These are phyloP conservation scores for Vanessa atalanta DNA, from an alignment of 1,140 invertebrate species.

Conservation along the genomic window DNA sequence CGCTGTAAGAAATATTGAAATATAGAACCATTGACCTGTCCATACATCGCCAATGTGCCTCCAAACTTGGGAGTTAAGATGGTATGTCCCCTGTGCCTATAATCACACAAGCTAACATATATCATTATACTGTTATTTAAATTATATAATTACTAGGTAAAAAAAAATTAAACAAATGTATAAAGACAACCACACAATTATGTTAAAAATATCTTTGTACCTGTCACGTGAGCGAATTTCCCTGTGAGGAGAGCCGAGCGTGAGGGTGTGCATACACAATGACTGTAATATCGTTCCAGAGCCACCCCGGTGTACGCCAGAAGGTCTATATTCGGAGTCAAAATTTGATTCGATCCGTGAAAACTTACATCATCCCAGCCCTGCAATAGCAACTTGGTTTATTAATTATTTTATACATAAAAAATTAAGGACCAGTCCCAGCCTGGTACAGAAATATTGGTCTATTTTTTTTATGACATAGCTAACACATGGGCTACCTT, in stretches of 20 bases:
- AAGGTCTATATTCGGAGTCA: conserved; percentile 92
- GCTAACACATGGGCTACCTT: too few relatives aligned
- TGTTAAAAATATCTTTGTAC: conserved; percentile 60
- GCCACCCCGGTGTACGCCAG: conserved; percentile 89
- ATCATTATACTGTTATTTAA: background rate
- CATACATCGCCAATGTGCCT: too few relatives aligned
- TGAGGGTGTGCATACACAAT: conserved; percentile 89
- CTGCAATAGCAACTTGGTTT: conserved; percentile 73
- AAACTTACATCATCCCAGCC: conserved; percentile 95
- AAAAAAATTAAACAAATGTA: too few relatives aligned
- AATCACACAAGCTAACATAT: too few relatives aligned
- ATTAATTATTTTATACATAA: too few relatives aligned
- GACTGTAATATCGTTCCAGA: conserved; percentile 83
- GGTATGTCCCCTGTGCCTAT: too few relatives aligned
- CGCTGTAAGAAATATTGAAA: too few relatives aligned
- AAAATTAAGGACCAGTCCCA: too few relatives aligned
- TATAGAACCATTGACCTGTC: too few relatives aligned
- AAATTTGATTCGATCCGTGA: conserved; percentile 91
- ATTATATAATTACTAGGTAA: background rate
- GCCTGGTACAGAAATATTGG: too few relatives aligned
- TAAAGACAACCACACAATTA: background rate
- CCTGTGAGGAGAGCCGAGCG: conserved; percentile 89
- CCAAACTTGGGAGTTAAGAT: too few relatives aligned
- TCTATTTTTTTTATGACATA: too few relatives aligned
- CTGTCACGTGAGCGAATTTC: conserved; percentile 89